phyloP scores from a whole-genome alignment of 1,140 invertebrate species.

The Drosophila santomea region DNA sequence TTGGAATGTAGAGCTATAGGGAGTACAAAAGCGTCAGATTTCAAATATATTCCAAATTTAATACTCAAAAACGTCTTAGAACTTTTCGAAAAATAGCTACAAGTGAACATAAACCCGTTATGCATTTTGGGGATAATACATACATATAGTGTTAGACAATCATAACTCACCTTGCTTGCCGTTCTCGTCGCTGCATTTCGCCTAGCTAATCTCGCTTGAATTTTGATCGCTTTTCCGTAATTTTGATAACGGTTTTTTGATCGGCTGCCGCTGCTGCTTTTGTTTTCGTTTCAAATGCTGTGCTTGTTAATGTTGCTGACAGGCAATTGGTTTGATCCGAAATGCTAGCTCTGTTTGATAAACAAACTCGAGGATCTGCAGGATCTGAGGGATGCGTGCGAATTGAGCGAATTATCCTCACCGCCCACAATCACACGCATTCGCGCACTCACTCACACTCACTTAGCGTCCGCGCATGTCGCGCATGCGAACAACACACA shows the following conservation, averaged over 20 bases:
- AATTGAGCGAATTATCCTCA: conserved; percentile 35
- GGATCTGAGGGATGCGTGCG: conserved; percentile 33
- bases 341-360: conserved; percentile 17
- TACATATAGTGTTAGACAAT: neutral
- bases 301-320: neutral
- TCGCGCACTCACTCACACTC: conserved; percentile 43
- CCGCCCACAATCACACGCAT: conserved; percentile 20
- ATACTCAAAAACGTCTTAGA: no score
- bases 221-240: conserved; percentile 67
- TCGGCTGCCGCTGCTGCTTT: conserved; percentile 22
- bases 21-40: conserved; percentile 13
- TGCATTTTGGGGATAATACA: neutral
- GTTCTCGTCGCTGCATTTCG: conserved; percentile 72
- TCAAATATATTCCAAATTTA: neutral
- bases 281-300: conserved; percentile 1
- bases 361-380: conserved; percentile 14
- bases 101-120: neutral
- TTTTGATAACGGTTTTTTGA: conserved; percentile 60
- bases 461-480: conserved; percentile 64
- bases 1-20: neutral
- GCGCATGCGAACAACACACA: conserved; percentile 70
- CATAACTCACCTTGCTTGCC: conserved; percentile 72
- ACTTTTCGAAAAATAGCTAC: neutral
- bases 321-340: conserved; percentile 50
- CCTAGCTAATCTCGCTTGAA: conserved; percentile 52